Conservation (phyloP, 2,797 vertebrate genomes). For the Esox masquinongy region DNA sequence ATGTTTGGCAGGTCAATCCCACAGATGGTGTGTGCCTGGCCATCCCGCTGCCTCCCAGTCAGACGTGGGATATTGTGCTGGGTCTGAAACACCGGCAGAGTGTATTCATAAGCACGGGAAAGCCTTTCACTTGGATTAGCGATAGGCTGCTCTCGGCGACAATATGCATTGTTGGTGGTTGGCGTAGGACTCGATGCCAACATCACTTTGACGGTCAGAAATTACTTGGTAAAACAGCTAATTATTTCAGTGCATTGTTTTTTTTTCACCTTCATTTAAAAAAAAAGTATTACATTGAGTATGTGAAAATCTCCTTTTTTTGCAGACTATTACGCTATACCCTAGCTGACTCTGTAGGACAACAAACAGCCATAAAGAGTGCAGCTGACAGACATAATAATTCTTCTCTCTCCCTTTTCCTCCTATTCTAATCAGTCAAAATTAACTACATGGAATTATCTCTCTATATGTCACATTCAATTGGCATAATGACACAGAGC, state of each 20-base stretch:
- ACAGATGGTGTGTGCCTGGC: conserved; percentile 76
- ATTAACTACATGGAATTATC: conserved; percentile 44
- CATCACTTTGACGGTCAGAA: background rate
- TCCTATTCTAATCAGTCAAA: conserved; percentile 40
- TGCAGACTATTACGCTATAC: background rate
- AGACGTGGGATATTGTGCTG: conserved; percentile 52
- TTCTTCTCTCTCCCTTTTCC: conserved; percentile 42
- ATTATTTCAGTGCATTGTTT: background rate
- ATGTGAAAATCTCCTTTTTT: background rate
- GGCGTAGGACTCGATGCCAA: background rate
- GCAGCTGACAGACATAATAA: conserved; percentile 55
- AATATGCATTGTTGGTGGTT: background rate
- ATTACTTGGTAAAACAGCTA: background rate
- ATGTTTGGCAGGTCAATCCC: conserved; percentile 73
- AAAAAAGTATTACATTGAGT: background rate
- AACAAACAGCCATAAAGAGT: background rate
- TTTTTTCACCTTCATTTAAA: background rate
- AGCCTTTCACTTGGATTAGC: conserved; percentile 8
- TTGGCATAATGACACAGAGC: conserved; percentile 38
- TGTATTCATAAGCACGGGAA: conserved; percentile 52
- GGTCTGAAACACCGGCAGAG: conserved; percentile 46
- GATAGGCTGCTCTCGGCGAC: background rate
- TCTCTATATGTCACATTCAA: conserved; percentile 37
- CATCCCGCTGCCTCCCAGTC: conserved; percentile 54
- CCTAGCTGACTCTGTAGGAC: background rate